phyloP scores from a whole-genome alignment of 2,113 vertebrate genomes.

The Sialia sialis region DNA sequence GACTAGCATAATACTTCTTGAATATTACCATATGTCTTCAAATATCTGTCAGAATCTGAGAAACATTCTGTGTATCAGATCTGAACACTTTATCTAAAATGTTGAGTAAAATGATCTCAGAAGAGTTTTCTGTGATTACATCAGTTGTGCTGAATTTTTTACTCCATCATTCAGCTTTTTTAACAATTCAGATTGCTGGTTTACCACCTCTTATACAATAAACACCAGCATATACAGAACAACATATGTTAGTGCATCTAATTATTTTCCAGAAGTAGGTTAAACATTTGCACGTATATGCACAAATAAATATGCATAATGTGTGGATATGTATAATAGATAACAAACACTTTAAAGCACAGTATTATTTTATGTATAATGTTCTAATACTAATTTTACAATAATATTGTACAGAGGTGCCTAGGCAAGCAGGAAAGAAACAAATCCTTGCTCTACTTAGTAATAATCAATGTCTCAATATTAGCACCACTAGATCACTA shows the following conservation, averaged over 20 bases:
- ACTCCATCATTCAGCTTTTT: neutral
- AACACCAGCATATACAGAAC: neutral
- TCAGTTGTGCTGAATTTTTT: neutral
- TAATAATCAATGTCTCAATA: neutral
- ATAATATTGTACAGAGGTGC: neutral
- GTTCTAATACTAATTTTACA: neutral
- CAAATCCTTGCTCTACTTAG: neutral
- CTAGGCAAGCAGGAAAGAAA: neutral
- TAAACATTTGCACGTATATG: neutral
- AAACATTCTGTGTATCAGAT: neutral
- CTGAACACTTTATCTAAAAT: neutral
- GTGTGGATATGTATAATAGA: neutral
- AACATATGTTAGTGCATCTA: neutral
- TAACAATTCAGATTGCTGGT: neutral
- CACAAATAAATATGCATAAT: neutral
- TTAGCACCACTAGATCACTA: neutral
- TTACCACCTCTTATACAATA: neutral
- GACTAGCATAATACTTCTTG: neutral
- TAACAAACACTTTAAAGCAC: neutral
- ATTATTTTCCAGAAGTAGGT: neutral
- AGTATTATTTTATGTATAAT: neutral
- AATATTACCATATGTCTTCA: neutral
- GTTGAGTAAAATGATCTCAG: neutral
- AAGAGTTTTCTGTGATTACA: neutral
- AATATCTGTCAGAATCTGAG: neutral